phyloP scores from a whole-genome alignment of 1,140 invertebrate species.

The Pachyrhynchus sulphureomaculatus region DNA sequence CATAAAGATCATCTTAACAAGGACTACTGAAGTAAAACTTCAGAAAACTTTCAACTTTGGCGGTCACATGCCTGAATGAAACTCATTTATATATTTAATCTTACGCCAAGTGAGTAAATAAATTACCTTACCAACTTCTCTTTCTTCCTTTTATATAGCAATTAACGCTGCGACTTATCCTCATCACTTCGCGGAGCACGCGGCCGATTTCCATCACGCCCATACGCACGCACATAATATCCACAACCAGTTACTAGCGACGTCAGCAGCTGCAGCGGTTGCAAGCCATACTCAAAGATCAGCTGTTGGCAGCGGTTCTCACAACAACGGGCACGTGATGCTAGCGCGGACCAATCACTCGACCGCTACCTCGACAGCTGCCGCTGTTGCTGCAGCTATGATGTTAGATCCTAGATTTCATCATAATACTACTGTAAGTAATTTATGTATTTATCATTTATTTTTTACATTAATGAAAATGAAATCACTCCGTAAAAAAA shows the following conservation, averaged over 20 bases:
- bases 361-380: constrained; percentile 48
- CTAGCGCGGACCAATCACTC: constrained; percentile 45
- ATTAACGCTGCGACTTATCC: constrained; percentile 40
- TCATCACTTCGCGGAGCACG: constrained; percentile 47
- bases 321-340: constrained; percentile 47
- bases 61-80: too few species aligned
- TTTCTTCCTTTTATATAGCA: too few species aligned
- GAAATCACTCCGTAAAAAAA: too few species aligned
- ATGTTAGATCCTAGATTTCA: constrained; percentile 52
- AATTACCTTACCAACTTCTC: too few species aligned
- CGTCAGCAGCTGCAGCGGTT: constrained; percentile 31
- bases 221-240: constrained; percentile 48
- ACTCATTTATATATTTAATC: too few species aligned
- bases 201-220: constrained; percentile 46
- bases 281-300: constrained; percentile 42
- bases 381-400: constrained; percentile 51
- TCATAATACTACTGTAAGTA: constrained; percentile 48
- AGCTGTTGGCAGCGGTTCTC: constrained; percentile 34
- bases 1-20: too few species aligned
- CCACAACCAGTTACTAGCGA: constrained; percentile 45
- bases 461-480: too few species aligned
- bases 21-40: too few species aligned
- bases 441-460: too few species aligned
- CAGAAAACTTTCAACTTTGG: too few species aligned
- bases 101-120: too few species aligned